Conservation (phyloP, 2,113 vertebrate genomes). For the Boleophthalmus pectinirostris region DNA sequence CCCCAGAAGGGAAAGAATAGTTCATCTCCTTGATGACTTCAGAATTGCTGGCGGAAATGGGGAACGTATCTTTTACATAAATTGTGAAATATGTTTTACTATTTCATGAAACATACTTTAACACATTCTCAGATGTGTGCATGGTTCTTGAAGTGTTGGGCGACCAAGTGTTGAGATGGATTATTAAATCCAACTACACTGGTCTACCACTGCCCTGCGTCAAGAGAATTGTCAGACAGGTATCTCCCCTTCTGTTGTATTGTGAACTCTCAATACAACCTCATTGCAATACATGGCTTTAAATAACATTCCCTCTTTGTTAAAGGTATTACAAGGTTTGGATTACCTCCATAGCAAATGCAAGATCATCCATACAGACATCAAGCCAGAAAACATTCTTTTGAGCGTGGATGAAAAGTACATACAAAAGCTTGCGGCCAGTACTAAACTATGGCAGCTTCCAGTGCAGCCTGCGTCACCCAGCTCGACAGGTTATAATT, state of each 20-base stretch:
- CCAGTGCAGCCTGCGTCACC: constrained; percentile 83
- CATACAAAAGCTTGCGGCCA: constrained; percentile 86
- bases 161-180: constrained; percentile 94
- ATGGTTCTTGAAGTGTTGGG: constrained; percentile 98
- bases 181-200: constrained; percentile 94
- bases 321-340: constrained; percentile 92
- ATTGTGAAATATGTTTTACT: not conserved
- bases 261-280: not conserved
- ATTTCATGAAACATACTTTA: constrained; percentile 29
- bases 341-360: constrained; percentile 96
- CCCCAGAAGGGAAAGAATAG: constrained; percentile 90
- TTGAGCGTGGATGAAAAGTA: constrained; percentile 89
- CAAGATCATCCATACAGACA: constrained; percentile 96
- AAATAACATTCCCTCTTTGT: constrained; percentile 6
- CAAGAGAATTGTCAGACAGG: constrained; percentile 93
- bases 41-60: constrained; percentile 90
- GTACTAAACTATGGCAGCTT: constrained; percentile 90
- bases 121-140: constrained; percentile 84
- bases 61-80: constrained; percentile 87
- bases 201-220: constrained; percentile 93
- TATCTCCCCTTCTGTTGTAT: constrained; percentile 46
- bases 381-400: constrained; percentile 96
- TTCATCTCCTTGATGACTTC: constrained; percentile 95
- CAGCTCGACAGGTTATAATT: constrained; percentile 79
- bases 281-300: not conserved